These are phyloP conservation scores for Haliclystus octoradiatus DNA, from an alignment of 30 jellyfish, hydroid and myxozoan species.

Conservation along the genomic window DNA sequence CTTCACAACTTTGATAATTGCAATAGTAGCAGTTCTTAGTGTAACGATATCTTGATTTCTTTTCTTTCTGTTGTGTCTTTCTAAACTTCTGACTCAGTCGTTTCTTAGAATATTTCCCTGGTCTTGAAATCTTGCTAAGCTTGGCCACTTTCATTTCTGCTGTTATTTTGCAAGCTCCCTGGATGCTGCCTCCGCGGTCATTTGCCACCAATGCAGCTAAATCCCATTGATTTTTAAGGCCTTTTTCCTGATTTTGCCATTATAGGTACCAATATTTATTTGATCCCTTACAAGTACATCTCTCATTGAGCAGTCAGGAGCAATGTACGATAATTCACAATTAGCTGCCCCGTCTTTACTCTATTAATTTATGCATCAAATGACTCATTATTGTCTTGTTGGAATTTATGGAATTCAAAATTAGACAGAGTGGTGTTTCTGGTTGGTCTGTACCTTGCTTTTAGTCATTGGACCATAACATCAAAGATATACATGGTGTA, in stretches of 20 bases:
- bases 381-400: not conserved
- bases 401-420: not conserved
- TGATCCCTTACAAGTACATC: not conserved
- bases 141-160: not conserved
- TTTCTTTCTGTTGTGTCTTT: not conserved
- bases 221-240: not conserved
- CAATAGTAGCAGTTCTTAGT: not conserved
- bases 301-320: conserved; percentile 2
- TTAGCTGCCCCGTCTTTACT: not conserved
- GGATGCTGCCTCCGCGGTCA: not conserved
- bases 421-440: not conserved
- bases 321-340: not conserved
- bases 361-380: not conserved
- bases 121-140: not conserved
- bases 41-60: not conserved
- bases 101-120: conserved; percentile 12
- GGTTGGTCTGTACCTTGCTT: too few relatives aligned
- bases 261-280: not conserved
- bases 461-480: too few relatives aligned
- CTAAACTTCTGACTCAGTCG: not conserved
- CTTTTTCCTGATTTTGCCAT: not conserved
- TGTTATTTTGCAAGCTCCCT: not conserved
- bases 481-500: too few relatives aligned
- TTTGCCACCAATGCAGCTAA: not conserved
- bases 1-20: not conserved